Conservation (phyloP, 1,140 invertebrate genomes). For the Papilio helenus region DNA sequence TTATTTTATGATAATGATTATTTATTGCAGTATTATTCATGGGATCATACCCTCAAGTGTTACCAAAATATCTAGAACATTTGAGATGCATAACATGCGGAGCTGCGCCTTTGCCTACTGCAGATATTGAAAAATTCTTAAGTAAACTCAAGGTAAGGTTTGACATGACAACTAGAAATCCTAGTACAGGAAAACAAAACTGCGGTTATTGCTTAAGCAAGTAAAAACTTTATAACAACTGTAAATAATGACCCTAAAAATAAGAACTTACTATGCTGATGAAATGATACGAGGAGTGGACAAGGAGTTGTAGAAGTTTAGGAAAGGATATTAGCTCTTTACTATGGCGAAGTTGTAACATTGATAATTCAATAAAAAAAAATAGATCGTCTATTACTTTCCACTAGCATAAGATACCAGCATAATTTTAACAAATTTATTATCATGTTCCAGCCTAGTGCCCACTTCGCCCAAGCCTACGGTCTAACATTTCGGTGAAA, state of each 20-base stretch:
- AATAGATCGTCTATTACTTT: not conserved
- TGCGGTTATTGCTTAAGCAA: not conserved
- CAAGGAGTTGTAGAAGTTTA: not conserved
- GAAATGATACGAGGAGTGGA: not conserved
- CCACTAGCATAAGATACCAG: not conserved
- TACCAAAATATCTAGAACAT: constrained; percentile 82
- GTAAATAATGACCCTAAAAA: not conserved
- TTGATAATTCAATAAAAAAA: not conserved
- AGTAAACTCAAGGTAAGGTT: constrained; percentile 73
- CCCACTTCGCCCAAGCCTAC: constrained; percentile 81
- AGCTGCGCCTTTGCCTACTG: constrained; percentile 87
- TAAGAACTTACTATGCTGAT: not conserved
- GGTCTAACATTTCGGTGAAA: no score
- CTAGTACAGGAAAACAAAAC: not conserved
- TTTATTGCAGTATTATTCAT: constrained; percentile 85
- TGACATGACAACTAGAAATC: not conserved
- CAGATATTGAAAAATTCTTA: constrained; percentile 84
- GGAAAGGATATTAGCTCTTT: not conserved
- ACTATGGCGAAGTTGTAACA: not conserved
- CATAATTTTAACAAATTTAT: constrained; percentile 14
- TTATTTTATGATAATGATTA: not conserved
- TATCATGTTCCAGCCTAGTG: constrained; percentile 47
- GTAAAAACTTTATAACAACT: not conserved
- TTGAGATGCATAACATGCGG: constrained; percentile 84
- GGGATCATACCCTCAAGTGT: constrained; percentile 84